Evolutionary conservation across 2,888 invertebrate species (phyloP), one percentile per base, ranked within the genome.

Genomic region (Sarcophaga carnaria): DNA sequence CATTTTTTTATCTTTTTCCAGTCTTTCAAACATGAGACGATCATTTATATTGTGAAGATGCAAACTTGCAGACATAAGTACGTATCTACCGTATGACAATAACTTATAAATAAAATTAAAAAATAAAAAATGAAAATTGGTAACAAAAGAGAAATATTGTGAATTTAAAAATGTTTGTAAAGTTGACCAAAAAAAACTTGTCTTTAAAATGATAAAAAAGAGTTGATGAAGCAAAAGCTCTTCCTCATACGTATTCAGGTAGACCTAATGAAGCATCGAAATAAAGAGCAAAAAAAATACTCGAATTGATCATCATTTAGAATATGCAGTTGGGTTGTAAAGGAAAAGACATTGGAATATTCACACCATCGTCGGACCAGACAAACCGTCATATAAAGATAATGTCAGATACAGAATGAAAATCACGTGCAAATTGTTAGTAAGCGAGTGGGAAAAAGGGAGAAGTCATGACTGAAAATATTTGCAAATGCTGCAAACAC

Each of bases 391-490:
- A 49, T 63, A 27, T 62, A 64, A 14, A 76, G 59, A 49, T 49
- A 49, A 49, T 14, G 49, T 11, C 49, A 66, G 70, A 71, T 77
- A 71, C 64, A 77, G 60, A 77, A 77, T 72, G 47, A 74, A 80
- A 83, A 86, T 86, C 86, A 86, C 86, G 86, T 86, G 86, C 80
- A 86, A 83, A 86, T 77, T 80, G 76, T 63, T 76, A 71, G 80
- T 76, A 72, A 69, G 45, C 20, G 12, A 69, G 63, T 47, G 59
- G 37, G 76, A 74, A 80, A 77, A 83, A 83, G 67, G 69, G 79
- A 74, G 80, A 74, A 83, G 74, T 86, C 83, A 86, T 86, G 86
- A 86, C 83, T 83, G 80, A 83, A 67, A 80, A 49, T 59, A 54
- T 59, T 71, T 66, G 59, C 77, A 54, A 66, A 67, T 77, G 60